Evolutionary conservation across 1,140 invertebrate genomes (phyloP), one percentile per base, ranked within the genome.

Genomic region (Drosophila lacteicornis): DNA sequence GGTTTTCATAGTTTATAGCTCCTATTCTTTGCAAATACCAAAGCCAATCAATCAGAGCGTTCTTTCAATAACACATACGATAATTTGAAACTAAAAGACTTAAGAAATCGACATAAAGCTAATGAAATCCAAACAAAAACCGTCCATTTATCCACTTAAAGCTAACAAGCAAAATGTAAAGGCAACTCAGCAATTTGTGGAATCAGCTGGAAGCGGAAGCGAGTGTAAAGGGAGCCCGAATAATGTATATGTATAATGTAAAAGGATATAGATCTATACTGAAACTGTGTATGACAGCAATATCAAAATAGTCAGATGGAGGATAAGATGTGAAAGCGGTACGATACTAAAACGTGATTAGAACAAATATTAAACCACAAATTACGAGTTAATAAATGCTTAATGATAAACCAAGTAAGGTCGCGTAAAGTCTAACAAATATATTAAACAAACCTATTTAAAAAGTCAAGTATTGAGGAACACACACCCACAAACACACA

Each of bases 1-100:
- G 69, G 69, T 76, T 68, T 43, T 67, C 62, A 77, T 67, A 65
- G 45, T 49, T 58, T 70, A 43, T 78, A 60, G 56, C 36, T 40
- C 19, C 40, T 9, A 43, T 69, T 59, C 27, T 40, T 53, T 57
- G 51, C 8, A 49, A 40, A 38, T 33, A 67, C 22, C 63, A 42
- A 63, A 46, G 63, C 40, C 49, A 62, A 75, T 65, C 70, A 75
- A 56, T 56, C 53, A 56, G 53, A 22, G 49, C 73, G 47, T 69
- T 47, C 40, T 45, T 51, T 78, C 47, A 57, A 76, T 51, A 62
- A 55, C 57, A 59, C 84, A 82, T 71, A 81, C 78, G 82, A 85
- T 85, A 81, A 80, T 82, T 86, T 86, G 83, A 57, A 86, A 86
- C 79, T 82, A 86, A 86, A 86, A 86, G 83, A 86, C 82, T 86